Evolutionary conservation across 1,140 invertebrate species (phyloP), one percentile per base, ranked within the genome.

Genomic region (Watersipora subatra): DNA sequence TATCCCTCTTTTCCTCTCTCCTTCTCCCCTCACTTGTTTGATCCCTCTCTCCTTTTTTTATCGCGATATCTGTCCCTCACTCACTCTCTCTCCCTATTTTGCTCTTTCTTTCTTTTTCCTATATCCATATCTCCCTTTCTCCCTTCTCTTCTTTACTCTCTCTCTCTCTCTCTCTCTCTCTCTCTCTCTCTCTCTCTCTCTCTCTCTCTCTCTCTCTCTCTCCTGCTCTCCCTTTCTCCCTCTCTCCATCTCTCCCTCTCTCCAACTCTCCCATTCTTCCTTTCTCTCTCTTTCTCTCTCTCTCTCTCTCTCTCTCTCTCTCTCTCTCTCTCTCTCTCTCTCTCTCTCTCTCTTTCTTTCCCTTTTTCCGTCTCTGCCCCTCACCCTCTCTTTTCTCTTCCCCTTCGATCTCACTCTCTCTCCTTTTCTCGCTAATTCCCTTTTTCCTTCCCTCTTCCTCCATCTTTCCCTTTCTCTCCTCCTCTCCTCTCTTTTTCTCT

Each of bases 151-250:
- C n/a, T n/a, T n/a, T n/a, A n/a, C n/a, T n/a, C n/a, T n/a, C n/a
- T n/a, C n/a, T n/a, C n/a, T n/a, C n/a, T n/a, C n/a, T n/a, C n/a
- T n/a, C 66, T 67, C 30, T 63, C 26, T 55, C 62, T 63, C 62
- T 67, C 25, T 65, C 66, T 67, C 63, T 65, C 66, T 66, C 63
- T 58, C 25, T n/a, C 66, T 67, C 30, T 63, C 19, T 55, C 28
- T 63, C 62, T 67, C 25, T 65, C 66, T 67, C 63, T 65, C 66
- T 66, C 34, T 66, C 34, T 55, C 64, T 22, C 34, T 25, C 28
- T 29, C 34, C 26, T 1, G 12, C 28, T 20, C 30, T n/a, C 34
- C 27, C 2, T 19, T 58, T 27, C 55, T 20, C 27, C 25, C 19
- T n/a, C 25, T 27, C 25, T 46, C 29, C 34, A 19, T 30, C 27